Evolutionary conservation across 2,797 vertebrate genomes (phyloP), one percentile per base, ranked within the genome.

Genomic region (Champsocephalus gunnari): DNA sequence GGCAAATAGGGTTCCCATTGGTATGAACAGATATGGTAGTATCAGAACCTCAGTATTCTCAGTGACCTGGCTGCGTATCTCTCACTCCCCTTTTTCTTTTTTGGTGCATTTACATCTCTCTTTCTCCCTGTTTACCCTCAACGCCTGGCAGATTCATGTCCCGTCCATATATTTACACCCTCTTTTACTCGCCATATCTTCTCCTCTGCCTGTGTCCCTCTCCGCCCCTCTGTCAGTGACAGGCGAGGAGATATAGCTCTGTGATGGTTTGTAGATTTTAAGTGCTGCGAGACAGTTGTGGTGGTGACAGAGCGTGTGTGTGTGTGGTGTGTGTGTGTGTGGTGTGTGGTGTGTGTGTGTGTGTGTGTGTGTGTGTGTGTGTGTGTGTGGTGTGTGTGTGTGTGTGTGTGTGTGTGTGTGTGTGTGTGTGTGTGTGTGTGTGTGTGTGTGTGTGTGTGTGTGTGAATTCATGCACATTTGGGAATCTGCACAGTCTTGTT

Each of bases 141-240:
- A 32, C 75, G 60, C 62, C 68, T 68, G 82, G 75, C 74, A 83
- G 81, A 87, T 88, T 87, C 67, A 71, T 81, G 58, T 80, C 68
- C 74, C 32, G 45, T 68, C 59, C 67, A 77, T 74, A 81, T 81
- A 88, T 89, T 86, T 82, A 71, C 80, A 77, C 80, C 85, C 73
- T 74, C 56, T 82, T 85, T 90, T 84, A 79, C 81, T 68, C 24
- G 16, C 77, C 69, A 73, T 86, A 81, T 84, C 83, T 83, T 70
- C 71, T 43, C 71, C 49, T 55, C 45, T 43, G 61, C 41, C 47
- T 10, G n/a, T 44, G 19, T 61, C 62, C 63, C 54, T n/a, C 59
- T 51, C 21, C 19, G 43, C 58, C 71, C 66, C 44, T 50, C 62
- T 64, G 64, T 49, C 54, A 2, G 45, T 79, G 78, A 76, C 73